These are phyloP conservation scores for Menidia menidia DNA, from an alignment of 2,797 vertebrate genomes.

Conservation along the genomic window DNA sequence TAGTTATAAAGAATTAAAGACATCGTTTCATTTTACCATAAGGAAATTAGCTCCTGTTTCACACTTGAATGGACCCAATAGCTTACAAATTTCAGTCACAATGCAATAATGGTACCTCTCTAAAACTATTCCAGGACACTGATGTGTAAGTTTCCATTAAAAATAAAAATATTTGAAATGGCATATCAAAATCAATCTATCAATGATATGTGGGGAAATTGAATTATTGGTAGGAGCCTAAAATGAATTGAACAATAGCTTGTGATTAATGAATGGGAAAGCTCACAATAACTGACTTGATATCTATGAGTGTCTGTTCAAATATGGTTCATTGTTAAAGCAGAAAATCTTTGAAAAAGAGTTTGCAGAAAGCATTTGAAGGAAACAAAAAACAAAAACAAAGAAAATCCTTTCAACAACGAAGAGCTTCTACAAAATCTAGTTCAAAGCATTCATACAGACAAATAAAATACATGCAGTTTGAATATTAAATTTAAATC, in stretches of 20 bases:
- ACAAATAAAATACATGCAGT: too few relatives aligned
- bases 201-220: constrained; percentile 59
- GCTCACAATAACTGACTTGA: constrained; percentile 2
- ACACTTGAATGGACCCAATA: constrained; percentile 37
- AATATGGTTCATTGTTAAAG: background rate
- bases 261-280: constrained; percentile 48
- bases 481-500: background rate
- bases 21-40: constrained; percentile 35
- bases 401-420: background rate
- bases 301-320: background rate
- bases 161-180: constrained; percentile 56
- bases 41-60: constrained; percentile 39
- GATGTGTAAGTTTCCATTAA: constrained; percentile 60
- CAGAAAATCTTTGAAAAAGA: background rate
- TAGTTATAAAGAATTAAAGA: constrained; percentile 20
- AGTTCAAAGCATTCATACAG: background rate
- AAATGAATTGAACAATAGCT: constrained; percentile 56
- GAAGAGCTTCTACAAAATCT: background rate
- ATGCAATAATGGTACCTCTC: constrained; percentile 36
- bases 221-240: constrained; percentile 54
- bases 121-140: constrained; percentile 20
- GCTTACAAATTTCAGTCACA: constrained; percentile 15
- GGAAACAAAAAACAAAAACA: background rate
- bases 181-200: constrained; percentile 53
- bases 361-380: background rate